Base-by-base conservation (phyloP, 2,888 invertebrate species). In the Coleophora flavipennella region DNA sequence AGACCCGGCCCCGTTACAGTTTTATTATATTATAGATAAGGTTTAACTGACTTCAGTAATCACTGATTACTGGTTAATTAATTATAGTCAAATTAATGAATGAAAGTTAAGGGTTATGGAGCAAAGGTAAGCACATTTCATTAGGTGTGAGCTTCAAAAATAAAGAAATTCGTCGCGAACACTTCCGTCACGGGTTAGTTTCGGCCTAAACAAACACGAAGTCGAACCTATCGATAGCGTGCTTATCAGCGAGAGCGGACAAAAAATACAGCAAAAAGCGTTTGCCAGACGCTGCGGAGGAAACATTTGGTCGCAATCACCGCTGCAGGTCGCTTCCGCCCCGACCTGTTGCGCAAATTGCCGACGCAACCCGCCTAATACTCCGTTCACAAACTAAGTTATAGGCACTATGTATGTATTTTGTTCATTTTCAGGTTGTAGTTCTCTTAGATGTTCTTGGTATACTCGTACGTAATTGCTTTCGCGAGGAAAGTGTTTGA, bases 301-400 rank as follows among this genome's bases (percentile, higher is more conserved):
- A 78, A 81, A 84, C 83, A 83, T 81, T 84, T 81, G 83, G 83
- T 83, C 73, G 79, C 81, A 80, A 81, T 83, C 78, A 78, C 59
- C 70, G 67, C 57, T 76, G 80, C 83, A 84, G 80, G 80, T 81
- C 83, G 75, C 75, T 83, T 84, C 83, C 83, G 83, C 75, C 79
- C 79, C 81, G 81, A 83, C 83, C 81, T 84, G 81, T 84, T 84
- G 81, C 81, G 76, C 81, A 81, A 81, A 80, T 71, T 67, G 65
- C 63, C 61, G 49, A 6, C 20, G 20, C 20, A 20, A 20, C 20
- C n/a, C 20, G 20, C 20, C 20, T 20, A 4, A 20, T 6, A 20
- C 20, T 20, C 6, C 20, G 6, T 20, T 20, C 20, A 20, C 6
- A 6, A 20, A 20, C 20, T 3, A 20, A 6, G 20, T 20, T 20